Conservation (phyloP, 2,797 vertebrate genomes). For the Cuniculus paca region DNA sequence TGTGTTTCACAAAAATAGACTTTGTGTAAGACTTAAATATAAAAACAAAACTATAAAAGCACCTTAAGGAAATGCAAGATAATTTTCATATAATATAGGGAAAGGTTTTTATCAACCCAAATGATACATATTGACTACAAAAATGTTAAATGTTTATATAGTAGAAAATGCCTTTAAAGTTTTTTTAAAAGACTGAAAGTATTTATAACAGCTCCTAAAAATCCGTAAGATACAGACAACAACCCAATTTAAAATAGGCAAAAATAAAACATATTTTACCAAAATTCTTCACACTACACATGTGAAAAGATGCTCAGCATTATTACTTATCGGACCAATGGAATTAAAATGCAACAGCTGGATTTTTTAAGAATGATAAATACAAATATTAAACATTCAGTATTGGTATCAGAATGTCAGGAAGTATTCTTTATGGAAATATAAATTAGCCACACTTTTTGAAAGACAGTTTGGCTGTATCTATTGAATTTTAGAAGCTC, state of each 20-base stretch:
- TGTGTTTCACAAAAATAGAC: conserved; percentile 47
- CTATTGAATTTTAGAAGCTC: conserved; percentile 18
- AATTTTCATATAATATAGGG: background rate
- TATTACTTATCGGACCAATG: background rate
- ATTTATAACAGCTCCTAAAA: background rate
- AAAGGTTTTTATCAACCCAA: background rate
- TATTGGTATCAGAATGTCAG: background rate
- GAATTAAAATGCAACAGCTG: conserved; percentile 24
- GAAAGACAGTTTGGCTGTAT: background rate
- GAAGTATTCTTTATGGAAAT: conserved; percentile 8
- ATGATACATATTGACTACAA: background rate
- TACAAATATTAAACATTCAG: conserved; percentile 24
- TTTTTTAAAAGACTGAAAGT: background rate
- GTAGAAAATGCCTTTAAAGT: background rate
- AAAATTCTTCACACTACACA: background rate
- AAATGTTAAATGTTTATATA: background rate
- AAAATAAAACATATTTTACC: conserved; percentile 27
- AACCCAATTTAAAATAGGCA: background rate
- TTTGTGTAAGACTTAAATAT: background rate
- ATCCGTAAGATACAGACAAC: conserved; percentile 19
- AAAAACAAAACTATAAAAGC: conserved; percentile 43
- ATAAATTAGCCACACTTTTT: conserved; percentile 40
- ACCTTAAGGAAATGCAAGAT: conserved; percentile 14
- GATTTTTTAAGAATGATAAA: conserved; percentile 18
- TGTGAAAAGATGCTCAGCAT: background rate